These are phyloP conservation scores for Leucopsar rothschildi DNA, from an alignment of 2,113 vertebrate genomes.

Conservation along the genomic window DNA sequence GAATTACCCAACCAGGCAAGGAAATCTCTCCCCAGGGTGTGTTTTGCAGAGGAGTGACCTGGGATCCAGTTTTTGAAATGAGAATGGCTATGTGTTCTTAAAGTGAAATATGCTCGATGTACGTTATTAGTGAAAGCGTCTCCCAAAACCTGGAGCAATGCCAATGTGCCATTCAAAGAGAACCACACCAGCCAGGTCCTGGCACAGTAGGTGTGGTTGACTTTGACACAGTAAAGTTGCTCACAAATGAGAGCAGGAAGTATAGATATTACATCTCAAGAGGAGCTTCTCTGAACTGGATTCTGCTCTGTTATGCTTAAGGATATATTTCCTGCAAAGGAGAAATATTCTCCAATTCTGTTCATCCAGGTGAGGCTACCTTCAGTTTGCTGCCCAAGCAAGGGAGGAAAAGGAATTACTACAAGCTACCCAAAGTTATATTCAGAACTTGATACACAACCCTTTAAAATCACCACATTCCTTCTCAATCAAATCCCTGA, in stretches of 20 bases:
- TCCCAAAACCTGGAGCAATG: not conserved
- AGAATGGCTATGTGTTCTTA: not conserved
- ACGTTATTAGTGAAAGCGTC: not conserved
- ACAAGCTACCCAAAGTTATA: not conserved
- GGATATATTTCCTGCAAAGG: not conserved
- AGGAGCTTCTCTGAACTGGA: not conserved
- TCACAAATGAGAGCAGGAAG: not conserved
- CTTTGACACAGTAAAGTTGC: not conserved
- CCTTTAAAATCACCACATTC: not conserved
- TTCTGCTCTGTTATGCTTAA: not conserved
- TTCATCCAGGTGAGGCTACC: not conserved
- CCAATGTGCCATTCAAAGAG: not conserved
- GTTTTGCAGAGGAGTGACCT: not conserved
- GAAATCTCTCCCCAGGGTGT: not conserved
- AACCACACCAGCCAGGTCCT: not conserved
- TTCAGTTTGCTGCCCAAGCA: not conserved
- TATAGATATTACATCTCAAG: not conserved
- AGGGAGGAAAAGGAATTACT: not conserved
- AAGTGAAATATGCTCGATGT: not conserved
- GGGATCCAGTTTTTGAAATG: not conserved
- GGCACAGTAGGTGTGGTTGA: not conserved
- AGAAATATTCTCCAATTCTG: not conserved
- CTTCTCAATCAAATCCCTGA: not conserved
- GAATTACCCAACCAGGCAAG: not conserved
- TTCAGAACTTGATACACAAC: not conserved